These are phyloP conservation scores for Heteromormyrus szaboi DNA, from an alignment of 2,797 vertebrate species.

Conservation along the genomic window DNA sequence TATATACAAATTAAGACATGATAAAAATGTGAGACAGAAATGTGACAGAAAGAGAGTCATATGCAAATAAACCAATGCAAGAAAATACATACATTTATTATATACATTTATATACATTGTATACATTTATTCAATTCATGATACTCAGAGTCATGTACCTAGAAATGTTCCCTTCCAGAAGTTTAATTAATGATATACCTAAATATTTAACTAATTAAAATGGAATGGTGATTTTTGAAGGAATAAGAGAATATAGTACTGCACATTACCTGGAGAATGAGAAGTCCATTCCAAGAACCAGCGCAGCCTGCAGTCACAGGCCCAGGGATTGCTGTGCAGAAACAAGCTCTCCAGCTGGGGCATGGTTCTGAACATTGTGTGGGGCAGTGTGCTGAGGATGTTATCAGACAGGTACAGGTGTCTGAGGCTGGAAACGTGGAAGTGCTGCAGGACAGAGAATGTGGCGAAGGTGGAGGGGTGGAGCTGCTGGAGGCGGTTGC, in stretches of 20 bases:
- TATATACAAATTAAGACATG: neutral
- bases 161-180: neutral
- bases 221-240: neutral
- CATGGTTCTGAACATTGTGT: slow-evolving; percentile 56
- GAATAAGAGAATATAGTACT: neutral
- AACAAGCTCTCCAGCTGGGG: slow-evolving; percentile 78
- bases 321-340: slow-evolving; percentile 86
- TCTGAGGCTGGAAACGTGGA: slow-evolving; percentile 74
- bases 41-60: neutral
- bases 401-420: slow-evolving; percentile 88
- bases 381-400: slow-evolving; percentile 60
- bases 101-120: neutral
- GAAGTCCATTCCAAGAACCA: slow-evolving; percentile 73
- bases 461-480: slow-evolving; percentile 79
- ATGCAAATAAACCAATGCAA: neutral
- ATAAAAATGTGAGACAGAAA: neutral
- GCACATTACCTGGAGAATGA: slow-evolving; percentile 63
- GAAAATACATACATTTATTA: neutral
- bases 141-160: neutral
- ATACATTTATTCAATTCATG: neutral
- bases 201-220: neutral
- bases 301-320: slow-evolving; percentile 74
- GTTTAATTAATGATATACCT: neutral
- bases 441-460: slow-evolving; percentile 67
- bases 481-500: slow-evolving; percentile 77